phyloP scores from a whole-genome alignment of 2,888 invertebrate species.

The Chrysodeixis includens region DNA sequence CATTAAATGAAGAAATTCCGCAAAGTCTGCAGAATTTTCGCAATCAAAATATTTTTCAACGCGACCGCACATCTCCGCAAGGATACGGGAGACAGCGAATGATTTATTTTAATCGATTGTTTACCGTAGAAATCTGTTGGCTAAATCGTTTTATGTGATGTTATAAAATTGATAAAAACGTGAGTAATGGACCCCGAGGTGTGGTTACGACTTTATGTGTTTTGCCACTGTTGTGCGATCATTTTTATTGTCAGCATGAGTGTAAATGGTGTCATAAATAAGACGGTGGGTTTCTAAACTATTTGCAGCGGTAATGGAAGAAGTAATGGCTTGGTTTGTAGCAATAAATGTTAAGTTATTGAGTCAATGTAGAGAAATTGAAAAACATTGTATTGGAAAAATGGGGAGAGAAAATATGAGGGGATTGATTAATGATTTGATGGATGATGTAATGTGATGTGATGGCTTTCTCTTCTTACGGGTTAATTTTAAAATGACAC shows the following conservation, averaged over 20 bases:
- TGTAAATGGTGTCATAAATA: conserved; percentile 25
- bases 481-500: background rate
- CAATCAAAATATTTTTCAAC: conserved; percentile 64
- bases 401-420: too few species aligned
- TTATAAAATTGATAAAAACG: conserved; percentile 63
- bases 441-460: background rate
- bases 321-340: conserved; percentile 22
- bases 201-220: conserved; percentile 31
- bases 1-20: conserved; percentile 50
- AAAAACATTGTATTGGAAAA: background rate
- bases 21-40: conserved; percentile 56
- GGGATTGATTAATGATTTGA: background rate
- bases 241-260: conserved; percentile 23
- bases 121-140: conserved; percentile 59
- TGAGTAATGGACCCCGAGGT: conserved; percentile 39
- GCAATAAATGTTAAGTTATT: conserved; percentile 17
- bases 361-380: background rate
- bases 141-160: conserved; percentile 63
- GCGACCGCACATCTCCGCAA: conserved; percentile 47
- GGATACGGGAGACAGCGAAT: conserved; percentile 47
- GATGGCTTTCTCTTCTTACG: background rate
- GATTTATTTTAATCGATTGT: conserved; percentile 60
- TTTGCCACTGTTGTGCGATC: conserved; percentile 31
- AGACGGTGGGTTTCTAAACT: conserved; percentile 6
- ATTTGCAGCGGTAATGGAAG: conserved; percentile 3